These are phyloP conservation scores for Ceyx cyanopectus DNA, from an alignment of 2,113 vertebrate genomes.

Conservation along the genomic window DNA sequence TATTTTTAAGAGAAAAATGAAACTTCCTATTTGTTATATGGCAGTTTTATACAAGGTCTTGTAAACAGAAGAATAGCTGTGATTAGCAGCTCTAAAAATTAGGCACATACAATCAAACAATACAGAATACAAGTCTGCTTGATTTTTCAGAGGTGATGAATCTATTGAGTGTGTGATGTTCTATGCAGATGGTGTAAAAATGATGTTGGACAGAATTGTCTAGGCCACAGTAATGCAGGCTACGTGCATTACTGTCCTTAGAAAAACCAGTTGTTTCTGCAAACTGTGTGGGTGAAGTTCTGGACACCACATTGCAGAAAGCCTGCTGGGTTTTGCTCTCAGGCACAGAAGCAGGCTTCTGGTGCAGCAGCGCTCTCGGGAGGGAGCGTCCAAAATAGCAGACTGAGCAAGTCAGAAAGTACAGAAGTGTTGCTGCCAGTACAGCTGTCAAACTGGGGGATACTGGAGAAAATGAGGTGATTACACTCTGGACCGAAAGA, in stretches of 20 bases:
- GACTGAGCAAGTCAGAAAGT: not conserved
- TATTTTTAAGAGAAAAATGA: not conserved
- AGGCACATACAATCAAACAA: not conserved
- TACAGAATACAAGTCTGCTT: not conserved
- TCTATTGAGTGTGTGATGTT: not conserved
- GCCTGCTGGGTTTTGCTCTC: not conserved
- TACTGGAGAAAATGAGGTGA: slow-evolving; percentile 19
- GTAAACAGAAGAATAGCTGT: not conserved
- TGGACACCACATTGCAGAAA: not conserved
- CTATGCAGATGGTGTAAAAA: not conserved
- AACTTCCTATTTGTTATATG: not conserved
- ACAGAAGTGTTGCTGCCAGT: not conserved
- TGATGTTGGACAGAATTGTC: not conserved
- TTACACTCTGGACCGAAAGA: slow-evolving; percentile 62
- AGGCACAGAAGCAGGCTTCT: not conserved
- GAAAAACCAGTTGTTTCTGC: slow-evolving; percentile 30
- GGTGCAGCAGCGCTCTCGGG: slow-evolving; percentile 76
- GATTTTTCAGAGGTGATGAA: not conserved
- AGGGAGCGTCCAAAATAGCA: slow-evolving; percentile 65
- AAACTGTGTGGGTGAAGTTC: not conserved
- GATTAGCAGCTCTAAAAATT: slow-evolving; percentile 1
- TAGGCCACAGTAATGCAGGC: not conserved
- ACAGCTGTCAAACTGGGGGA: not conserved
- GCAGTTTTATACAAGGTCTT: not conserved
- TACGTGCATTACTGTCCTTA: not conserved